Evolutionary conservation across 1,140 invertebrate genomes (phyloP).

Genomic region (Cryptotermes secundus): DNA sequence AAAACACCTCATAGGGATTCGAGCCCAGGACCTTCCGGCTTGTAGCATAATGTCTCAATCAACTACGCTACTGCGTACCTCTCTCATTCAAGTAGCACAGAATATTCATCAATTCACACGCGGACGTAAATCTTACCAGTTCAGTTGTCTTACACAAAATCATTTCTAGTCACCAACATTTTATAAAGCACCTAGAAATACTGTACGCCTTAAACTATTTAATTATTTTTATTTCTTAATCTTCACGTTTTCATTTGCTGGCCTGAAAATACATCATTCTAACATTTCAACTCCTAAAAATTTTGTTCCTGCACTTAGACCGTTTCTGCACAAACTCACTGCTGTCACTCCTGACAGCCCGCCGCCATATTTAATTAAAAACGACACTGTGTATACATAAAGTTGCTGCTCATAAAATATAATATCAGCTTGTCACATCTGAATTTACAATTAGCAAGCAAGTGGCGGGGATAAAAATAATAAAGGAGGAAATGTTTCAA

Average conservation of each 20-base stretch:
- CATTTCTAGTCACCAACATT: neutral
- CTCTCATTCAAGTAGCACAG: too few relatives aligned
- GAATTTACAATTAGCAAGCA: conserved; percentile 17
- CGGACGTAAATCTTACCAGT: too few relatives aligned
- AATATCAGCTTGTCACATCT: conserved; percentile 13
- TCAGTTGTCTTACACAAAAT: too few relatives aligned
- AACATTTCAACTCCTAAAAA: neutral
- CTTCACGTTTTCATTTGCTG: neutral
- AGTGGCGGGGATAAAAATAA: neutral
- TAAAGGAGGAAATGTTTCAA: conserved; percentile 11
- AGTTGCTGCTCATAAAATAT: conserved; percentile 2
- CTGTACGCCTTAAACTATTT: neutral
- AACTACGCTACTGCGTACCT: too few relatives aligned
- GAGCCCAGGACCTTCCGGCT: too few relatives aligned
- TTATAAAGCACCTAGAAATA: neutral
- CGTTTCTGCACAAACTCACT: neutral
- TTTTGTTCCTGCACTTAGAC: neutral
- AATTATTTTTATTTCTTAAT: neutral
- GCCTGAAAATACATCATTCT: neutral
- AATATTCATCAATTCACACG: too few relatives aligned
- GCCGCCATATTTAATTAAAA: conserved; percentile 20
- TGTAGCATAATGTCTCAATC: too few relatives aligned
- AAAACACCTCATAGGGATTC: too few relatives aligned
- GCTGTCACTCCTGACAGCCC: conserved; percentile 2
- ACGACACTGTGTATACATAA: conserved; percentile 16